phyloP scores from a whole-genome alignment of 2,113 vertebrate species.

The Cavia porcellus region DNA sequence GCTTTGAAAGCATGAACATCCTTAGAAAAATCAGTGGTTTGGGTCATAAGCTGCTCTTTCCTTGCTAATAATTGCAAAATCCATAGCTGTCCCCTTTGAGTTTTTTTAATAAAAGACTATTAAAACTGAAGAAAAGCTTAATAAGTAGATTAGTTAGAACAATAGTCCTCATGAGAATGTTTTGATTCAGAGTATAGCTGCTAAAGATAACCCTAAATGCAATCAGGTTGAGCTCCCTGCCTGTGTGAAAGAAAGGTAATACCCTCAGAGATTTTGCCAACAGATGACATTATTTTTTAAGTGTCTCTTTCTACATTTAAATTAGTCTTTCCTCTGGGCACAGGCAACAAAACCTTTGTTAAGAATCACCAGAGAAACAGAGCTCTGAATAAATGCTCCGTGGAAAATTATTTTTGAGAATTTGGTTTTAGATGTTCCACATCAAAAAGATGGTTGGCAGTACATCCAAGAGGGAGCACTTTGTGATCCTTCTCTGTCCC shows the following conservation, averaged over 20 bases:
- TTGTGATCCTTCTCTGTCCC: constrained; percentile 72
- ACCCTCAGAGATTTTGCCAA: constrained; percentile 83
- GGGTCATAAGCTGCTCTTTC: constrained; percentile 82
- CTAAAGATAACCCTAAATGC: constrained; percentile 90
- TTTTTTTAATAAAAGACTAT: constrained; percentile 83
- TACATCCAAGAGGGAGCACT: constrained; percentile 65
- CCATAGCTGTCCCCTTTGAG: constrained; percentile 83
- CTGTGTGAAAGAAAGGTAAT: constrained; percentile 85
- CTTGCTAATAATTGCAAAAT: constrained; percentile 86
- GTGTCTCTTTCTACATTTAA: constrained; percentile 86
- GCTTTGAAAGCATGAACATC: constrained; percentile 67
- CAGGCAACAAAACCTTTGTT: constrained; percentile 79
- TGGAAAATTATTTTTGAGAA: constrained; percentile 73
- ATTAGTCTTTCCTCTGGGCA: constrained; percentile 85
- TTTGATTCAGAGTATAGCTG: constrained; percentile 84
- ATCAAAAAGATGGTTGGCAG: constrained; percentile 78
- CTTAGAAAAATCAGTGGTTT: constrained; percentile 76
- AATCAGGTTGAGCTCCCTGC: constrained; percentile 88
- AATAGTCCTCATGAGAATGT: constrained; percentile 89
- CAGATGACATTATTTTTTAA: constrained; percentile 84
- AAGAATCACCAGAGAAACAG: constrained; percentile 79
- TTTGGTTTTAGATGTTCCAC: constrained; percentile 78
- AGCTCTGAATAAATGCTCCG: constrained; percentile 82
- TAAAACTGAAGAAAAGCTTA: constrained; percentile 89
- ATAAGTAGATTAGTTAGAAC: constrained; percentile 90